phyloP scores from a whole-genome alignment of 2,797 vertebrate genomes.

The Pelochelys cantorii region DNA sequence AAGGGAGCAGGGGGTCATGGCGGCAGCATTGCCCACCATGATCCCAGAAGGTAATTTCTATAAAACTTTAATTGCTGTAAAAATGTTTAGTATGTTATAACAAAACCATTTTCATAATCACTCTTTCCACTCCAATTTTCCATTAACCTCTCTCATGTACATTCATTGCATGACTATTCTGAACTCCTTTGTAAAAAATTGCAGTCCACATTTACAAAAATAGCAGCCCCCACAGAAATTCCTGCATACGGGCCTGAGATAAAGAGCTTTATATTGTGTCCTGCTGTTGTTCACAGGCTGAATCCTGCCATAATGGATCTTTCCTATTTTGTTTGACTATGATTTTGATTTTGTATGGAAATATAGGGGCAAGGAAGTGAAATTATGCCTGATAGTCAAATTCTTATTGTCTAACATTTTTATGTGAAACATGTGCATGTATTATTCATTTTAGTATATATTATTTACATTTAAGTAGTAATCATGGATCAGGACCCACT shows the following conservation, averaged over 20 bases:
- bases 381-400: fast-evolving
- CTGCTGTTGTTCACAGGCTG: neutral
- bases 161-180: no score
- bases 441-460: neutral
- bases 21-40: no score
- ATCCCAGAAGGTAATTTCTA: no score
- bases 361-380: fast-evolving
- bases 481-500: neutral
- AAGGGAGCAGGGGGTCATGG: no score
- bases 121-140: no score
- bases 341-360: fast-evolving
- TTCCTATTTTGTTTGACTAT: fast-evolving
- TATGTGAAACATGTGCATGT: neutral
- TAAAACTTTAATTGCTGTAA: no score
- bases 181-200: no score
- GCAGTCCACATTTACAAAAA: no score
- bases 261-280: neutral
- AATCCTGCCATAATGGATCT: neutral
- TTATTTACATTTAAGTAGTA: fast-evolving
- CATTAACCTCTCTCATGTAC: no score
- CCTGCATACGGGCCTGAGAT: neutral
- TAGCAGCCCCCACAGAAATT: no score
- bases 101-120: no score
- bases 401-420: neutral
- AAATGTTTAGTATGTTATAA: no score